A percentile compares a stretch with the other conserved stretches of the same genome.
Evolutionary conservation across 2,113 vertebrate genomes (phyloP).

Genomic region (Alligator mississippiensis): DNA sequence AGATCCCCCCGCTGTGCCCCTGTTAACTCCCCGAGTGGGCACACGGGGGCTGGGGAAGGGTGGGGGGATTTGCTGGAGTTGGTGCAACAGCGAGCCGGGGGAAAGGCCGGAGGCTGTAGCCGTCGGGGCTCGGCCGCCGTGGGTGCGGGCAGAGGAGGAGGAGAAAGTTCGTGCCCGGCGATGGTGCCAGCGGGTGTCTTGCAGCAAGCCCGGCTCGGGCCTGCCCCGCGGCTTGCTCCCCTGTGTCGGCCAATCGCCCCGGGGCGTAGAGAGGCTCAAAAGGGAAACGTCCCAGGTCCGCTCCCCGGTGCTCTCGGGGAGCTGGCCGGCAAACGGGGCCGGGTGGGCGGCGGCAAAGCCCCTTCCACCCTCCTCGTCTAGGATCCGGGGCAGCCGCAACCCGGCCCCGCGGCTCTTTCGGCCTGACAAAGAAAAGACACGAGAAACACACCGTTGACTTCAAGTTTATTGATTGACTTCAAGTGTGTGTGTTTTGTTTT

Average conservation of each 20-base stretch:
- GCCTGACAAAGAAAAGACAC: background rate
- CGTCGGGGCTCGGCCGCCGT: no score
- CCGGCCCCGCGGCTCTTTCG: background rate
- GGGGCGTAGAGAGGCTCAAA: background rate
- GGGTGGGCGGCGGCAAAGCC: no score
- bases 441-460: background rate
- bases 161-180: no score
- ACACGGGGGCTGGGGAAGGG: background rate
- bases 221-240: background rate
- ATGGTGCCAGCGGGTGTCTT: no score
- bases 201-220: no score
- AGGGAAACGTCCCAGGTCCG: background rate
- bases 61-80: background rate
- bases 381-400: background rate
- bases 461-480: conserved; percentile 68
- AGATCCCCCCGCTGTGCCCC: no score
- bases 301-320: background rate
- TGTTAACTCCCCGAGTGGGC: no score
- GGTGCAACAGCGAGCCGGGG: no score
- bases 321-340: no score
- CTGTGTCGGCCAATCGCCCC: background rate
- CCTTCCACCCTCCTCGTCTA: no score
- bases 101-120: no score
- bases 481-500: conserved; percentile 27
- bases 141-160: no score